Base-by-base conservation (phyloP, 2,113 vertebrate genomes). In the Rhinogobius similis region DNA sequence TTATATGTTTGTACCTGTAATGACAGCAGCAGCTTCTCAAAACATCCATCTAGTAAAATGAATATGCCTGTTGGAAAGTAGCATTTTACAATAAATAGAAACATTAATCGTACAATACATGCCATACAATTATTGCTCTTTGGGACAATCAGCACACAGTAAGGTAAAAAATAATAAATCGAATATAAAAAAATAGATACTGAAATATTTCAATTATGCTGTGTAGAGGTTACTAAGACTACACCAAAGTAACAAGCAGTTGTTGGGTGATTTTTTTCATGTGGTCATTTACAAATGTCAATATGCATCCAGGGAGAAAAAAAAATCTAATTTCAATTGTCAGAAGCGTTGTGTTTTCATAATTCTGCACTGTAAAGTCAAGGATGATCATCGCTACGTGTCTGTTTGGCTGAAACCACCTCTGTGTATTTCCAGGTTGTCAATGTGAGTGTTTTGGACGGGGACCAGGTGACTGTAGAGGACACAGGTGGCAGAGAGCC, bases 391-490 rank as follows among this genome's bases (percentile, higher is more conserved):
- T 29, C 29, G 20, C 9, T 29, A 24, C 29, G 26, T 29, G 29
- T 36, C 29, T 61, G 29, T 61, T 38, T 61, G 27, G 29, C 18
- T 61, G 9, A 61, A 11, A 8, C 18, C 38, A 8, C 29, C 29
- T 43, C 20, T 72, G 62, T 26, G 38, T 62, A 27, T 36, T 62
- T 77, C 29, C 13, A 99, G 98, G 95, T 99, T 36, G 87, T 96
- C 65, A 98, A 98, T 72, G 95, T 96, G 79, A 97, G 94, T 62
- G 86, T 98, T 75, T 62, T 43, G 8, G 95, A 96, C 1, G 95
- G 95, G 3, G 95, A 98, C 84, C 92, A 87, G 0, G 83, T 98
- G 83, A 94, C 92, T 0, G 91, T 99, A 89, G 97, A 99, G 90
- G 95, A 95, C 5, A 55, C 92, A 0, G 97, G 95, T 1, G 95